Evolutionary conservation across 2,888 invertebrate genomes (phyloP), one percentile per base, ranked within the genome.

Genomic region (Anoncus sp.): DNA sequence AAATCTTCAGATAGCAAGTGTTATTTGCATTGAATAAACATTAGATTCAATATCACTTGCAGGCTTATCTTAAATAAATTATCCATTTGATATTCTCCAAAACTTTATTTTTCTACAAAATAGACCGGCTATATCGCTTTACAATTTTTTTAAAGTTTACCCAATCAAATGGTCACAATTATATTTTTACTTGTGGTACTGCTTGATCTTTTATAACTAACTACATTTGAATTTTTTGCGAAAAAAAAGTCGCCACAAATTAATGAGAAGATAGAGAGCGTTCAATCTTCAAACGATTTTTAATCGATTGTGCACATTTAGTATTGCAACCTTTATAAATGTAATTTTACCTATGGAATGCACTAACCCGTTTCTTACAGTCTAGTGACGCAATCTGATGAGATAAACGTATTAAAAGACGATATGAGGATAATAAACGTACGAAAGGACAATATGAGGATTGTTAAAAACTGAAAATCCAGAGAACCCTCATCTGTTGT

Each of bases 281-380:
- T 2, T 10, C 5, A 38, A 10, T 38, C 38, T 38, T 38, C 10
- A 6, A 10, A 38, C 10, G 10, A 38, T 38, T 10, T 38, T 38
- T 38, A 38, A 38, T 38, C 38, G 38, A 38, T 38, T 38, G 5
- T 38, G 38, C 12, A 10, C 38, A 38, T 38, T 38, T 38, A 12
- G 12, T 38, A 38, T 6, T 38, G 12, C 12, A 12, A 38, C 5
- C 38, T 38, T 38, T 10, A 38, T 38, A 6, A 12, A 4, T 38
- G 5, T 10, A 7, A 5, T 43, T 43, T 43, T 43, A 4, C 20
- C 45, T 18, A 12, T 4, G 18, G 18, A 47, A 47, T 18, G 45
- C 20, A 47, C 45, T 18, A 47, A 47, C 45, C 45, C 45, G 45
- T 47, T 47, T 18, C 45, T 47, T 47, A 16, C 18, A 47, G 2